These are phyloP conservation scores for Scylla paramamosain DNA, from an alignment of 1,140 invertebrate species.

Conservation along the genomic window DNA sequence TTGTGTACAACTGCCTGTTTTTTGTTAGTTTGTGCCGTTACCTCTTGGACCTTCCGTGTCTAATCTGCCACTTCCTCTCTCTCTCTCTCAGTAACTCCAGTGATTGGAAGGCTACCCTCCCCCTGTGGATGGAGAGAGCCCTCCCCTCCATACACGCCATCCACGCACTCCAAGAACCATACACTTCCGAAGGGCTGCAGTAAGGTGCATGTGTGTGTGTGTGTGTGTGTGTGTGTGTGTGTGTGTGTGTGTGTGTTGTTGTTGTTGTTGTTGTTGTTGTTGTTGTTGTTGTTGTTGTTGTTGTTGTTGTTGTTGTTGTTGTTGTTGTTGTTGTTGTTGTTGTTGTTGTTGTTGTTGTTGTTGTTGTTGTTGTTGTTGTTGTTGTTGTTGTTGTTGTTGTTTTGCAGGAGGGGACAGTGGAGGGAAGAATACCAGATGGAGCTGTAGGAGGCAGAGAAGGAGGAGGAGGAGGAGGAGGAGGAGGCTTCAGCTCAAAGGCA, in stretches of 20 bases:
- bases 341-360: too few species aligned
- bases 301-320: too few species aligned
- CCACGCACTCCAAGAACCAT: conserved; percentile 68
- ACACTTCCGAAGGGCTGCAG: conserved; percentile 49
- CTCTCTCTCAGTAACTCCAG: conserved; percentile 75
- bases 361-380: too few species aligned
- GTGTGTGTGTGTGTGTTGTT: too few species aligned
- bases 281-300: too few species aligned
- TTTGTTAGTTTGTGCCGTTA: neutral
- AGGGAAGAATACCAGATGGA: neutral
- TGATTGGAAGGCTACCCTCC: conserved; percentile 78
- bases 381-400: too few species aligned
- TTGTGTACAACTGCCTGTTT: neutral
- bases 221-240: too few species aligned
- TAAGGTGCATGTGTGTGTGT: too few species aligned
- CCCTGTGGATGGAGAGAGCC: conserved; percentile 79
- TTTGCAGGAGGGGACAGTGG: neutral
- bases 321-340: too few species aligned
- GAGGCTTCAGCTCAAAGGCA: neutral
- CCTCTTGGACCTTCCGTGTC: neutral
- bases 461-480: neutral
- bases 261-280: too few species aligned
- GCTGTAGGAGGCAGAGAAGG: neutral
- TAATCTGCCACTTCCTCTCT: neutral
- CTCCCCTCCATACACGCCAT: conserved; percentile 80